These are phyloP conservation scores for Macaria liturata DNA, from an alignment of 2,888 invertebrate genomes.

Conservation along the genomic window DNA sequence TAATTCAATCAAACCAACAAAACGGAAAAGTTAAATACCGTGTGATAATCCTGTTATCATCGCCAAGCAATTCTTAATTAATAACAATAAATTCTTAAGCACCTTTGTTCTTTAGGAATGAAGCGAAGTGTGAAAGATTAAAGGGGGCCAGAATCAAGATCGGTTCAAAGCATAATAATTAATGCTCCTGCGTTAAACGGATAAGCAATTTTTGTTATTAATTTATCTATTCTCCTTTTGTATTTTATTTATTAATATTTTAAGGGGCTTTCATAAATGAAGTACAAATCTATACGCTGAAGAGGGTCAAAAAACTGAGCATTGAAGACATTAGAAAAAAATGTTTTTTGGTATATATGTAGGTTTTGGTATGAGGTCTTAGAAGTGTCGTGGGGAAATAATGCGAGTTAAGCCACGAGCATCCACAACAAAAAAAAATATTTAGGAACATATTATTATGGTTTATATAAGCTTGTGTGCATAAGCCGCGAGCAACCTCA, in stretches of 20 bases:
- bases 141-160: slow-evolving; percentile 56
- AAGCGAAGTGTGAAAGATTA: slow-evolving; percentile 65
- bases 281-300: too few species aligned
- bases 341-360: too few species aligned
- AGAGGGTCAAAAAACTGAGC: too few species aligned
- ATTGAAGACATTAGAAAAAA: too few species aligned
- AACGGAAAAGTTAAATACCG: slow-evolving; percentile 62
- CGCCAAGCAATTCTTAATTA: slow-evolving; percentile 66
- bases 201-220: slow-evolving; percentile 32
- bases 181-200: slow-evolving; percentile 36
- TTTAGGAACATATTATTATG: too few species aligned
- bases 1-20: slow-evolving; percentile 35
- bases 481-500: too few species aligned
- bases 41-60: slow-evolving; percentile 69
- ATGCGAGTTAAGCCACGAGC: too few species aligned
- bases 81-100: slow-evolving; percentile 66
- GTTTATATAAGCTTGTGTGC: too few species aligned
- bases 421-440: too few species aligned
- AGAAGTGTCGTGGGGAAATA: too few species aligned
- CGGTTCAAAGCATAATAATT: slow-evolving; percentile 40
- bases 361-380: too few species aligned
- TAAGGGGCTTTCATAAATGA: too few species aligned
- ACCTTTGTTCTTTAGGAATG: slow-evolving; percentile 38
- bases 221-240: slow-evolving; percentile 5
- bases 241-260: background rate